These are phyloP conservation scores for Sylvia atricapilla DNA, from an alignment of 2,113 vertebrate species.

Conservation along the genomic window DNA sequence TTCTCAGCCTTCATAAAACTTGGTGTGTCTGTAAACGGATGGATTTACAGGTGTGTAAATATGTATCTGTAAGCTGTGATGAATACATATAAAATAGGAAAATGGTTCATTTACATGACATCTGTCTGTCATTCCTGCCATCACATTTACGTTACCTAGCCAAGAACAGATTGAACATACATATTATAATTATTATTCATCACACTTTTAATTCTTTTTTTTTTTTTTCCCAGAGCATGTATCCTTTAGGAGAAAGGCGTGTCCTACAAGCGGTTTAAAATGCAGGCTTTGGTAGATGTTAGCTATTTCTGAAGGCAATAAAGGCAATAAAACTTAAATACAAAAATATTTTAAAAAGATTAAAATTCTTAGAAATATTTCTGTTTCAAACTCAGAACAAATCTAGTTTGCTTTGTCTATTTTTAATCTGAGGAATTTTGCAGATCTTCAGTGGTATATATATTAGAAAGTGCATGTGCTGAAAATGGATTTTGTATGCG, in stretches of 20 bases:
- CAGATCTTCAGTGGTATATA: background rate
- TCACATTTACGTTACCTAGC: background rate
- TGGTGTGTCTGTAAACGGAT: background rate
- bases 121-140: background rate
- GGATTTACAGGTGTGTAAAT: background rate
- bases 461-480: background rate
- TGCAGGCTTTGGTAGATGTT: background rate
- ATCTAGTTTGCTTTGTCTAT: background rate
- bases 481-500: background rate
- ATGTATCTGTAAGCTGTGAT: background rate
- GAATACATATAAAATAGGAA: background rate
- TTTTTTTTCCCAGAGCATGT: background rate
- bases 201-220: background rate
- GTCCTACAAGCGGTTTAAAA: background rate
- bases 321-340: background rate
- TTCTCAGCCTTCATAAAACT: background rate
- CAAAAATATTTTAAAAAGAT: background rate
- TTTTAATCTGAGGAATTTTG: background rate
- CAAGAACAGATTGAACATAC: background rate
- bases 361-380: background rate
- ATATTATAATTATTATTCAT: slow-evolving; percentile 9
- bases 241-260: background rate
- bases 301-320: background rate
- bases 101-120: background rate
- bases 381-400: background rate